Evolutionary conservation across 1,140 invertebrate species (phyloP).

Genomic region (Achatina immaculata): DNA sequence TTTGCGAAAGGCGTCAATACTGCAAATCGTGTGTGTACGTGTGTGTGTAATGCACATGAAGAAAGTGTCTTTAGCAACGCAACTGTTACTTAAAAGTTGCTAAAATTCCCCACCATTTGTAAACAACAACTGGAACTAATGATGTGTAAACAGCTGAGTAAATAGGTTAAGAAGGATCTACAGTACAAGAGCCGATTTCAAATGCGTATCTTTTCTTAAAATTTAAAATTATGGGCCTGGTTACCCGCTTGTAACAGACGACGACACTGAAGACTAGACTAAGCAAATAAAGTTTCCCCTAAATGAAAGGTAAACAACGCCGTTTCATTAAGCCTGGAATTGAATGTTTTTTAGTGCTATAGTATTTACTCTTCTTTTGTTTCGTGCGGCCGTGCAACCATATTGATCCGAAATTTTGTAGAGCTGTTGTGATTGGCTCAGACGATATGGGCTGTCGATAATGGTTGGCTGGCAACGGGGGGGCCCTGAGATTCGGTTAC

Average conservation of each 20-base stretch:
- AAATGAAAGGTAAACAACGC: slow-evolving; percentile 22
- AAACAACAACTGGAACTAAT: no score
- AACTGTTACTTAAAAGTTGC: no score
- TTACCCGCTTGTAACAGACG: background rate
- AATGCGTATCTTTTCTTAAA: background rate
- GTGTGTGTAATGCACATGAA: no score
- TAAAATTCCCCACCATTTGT: no score
- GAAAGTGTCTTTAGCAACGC: no score
- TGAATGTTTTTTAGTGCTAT: slow-evolving; percentile 5
- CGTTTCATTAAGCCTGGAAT: slow-evolving; percentile 4
- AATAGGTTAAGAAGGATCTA: background rate
- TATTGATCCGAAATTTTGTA: slow-evolving; percentile 1
- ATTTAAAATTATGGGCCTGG: background rate
- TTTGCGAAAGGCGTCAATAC: no score
- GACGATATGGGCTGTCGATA: background rate
- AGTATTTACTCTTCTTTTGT: slow-evolving; percentile 22
- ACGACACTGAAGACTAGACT: background rate
- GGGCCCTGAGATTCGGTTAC: no score
- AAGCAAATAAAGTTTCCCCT: slow-evolving; percentile 11
- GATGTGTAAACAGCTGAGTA: background rate
- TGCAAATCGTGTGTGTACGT: no score
- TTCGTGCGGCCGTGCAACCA: background rate
- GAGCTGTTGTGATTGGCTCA: slow-evolving; percentile 4
- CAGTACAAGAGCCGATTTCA: background rate
- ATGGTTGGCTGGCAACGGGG: background rate